These are phyloP conservation scores for Glyphotaelius pellucidus DNA, from an alignment of 2,888 invertebrate genomes.

Conservation along the genomic window DNA sequence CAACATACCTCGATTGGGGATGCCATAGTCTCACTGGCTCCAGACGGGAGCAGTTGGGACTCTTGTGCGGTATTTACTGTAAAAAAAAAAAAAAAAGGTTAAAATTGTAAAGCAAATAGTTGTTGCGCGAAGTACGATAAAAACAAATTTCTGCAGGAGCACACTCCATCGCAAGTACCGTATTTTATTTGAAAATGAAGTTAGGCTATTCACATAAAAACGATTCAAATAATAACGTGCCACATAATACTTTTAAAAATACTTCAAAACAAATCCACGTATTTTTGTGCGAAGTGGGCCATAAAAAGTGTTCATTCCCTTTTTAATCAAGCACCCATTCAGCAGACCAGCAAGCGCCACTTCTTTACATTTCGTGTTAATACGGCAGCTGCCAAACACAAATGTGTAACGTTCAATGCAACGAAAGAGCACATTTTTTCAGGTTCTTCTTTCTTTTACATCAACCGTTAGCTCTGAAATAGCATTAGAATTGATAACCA, in stretches of 20 bases:
- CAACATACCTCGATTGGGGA: too few species aligned
- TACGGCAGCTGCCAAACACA: background rate
- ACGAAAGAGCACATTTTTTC: background rate
- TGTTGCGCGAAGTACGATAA: too few species aligned
- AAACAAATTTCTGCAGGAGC: too few species aligned
- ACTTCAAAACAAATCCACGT: background rate
- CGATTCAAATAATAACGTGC: background rate
- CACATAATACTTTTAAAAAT: background rate
- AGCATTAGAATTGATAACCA: background rate
- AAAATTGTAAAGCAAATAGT: too few species aligned
- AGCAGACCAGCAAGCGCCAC: background rate
- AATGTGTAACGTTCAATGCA: background rate
- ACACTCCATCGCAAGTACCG: too few species aligned
- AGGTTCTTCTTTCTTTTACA: background rate
- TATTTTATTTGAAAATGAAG: background rate
- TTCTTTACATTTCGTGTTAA: background rate
- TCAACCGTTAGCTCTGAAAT: background rate
- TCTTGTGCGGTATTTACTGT: too few species aligned
- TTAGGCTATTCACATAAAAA: background rate
- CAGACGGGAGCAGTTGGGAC: too few species aligned
- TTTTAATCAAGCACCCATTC: slow-evolving; percentile 2
- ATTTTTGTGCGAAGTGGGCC: background rate
- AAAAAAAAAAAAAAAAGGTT: too few species aligned
- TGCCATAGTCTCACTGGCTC: too few species aligned
- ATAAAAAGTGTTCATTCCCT: background rate